A percentile compares a stretch with the other conserved stretches of the same genome.
phyloP scores from a whole-genome alignment of 1,140 invertebrate species.

The Macrobrachium rosenbergii region DNA sequence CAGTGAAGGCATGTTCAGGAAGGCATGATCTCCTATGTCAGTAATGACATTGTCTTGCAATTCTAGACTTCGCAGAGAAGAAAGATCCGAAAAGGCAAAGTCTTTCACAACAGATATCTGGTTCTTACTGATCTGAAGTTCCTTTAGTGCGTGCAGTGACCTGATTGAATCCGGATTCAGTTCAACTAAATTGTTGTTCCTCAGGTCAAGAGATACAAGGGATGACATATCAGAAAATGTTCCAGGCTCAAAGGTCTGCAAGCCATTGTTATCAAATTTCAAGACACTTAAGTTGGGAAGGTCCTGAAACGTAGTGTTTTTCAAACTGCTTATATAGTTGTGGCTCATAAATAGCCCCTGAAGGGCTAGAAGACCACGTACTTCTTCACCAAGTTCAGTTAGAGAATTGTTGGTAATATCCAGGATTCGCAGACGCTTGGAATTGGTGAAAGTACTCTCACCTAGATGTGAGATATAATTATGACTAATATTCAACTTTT shows the following conservation, averaged over 20 bases:
- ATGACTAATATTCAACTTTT: slow-evolving; percentile 55
- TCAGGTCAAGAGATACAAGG: slow-evolving; percentile 76
- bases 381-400: slow-evolving; percentile 50
- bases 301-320: slow-evolving; percentile 54
- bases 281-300: slow-evolving; percentile 64
- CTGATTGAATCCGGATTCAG: slow-evolving; percentile 52
- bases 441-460: slow-evolving; percentile 27
- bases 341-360: slow-evolving; percentile 81
- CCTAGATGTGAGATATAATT: slow-evolving; percentile 57
- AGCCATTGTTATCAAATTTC: slow-evolving; percentile 73
- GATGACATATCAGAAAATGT: slow-evolving; percentile 80
- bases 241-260: slow-evolving; percentile 79
- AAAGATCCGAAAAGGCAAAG: slow-evolving; percentile 77
- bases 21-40: slow-evolving; percentile 79
- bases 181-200: slow-evolving; percentile 71
- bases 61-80: slow-evolving; percentile 78
- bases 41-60: slow-evolving; percentile 83
- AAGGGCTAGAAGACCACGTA: slow-evolving; percentile 78
- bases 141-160: slow-evolving; percentile 38
- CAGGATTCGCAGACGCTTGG: slow-evolving; percentile 64
- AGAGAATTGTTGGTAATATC: slow-evolving; percentile 67
- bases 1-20: slow-evolving; percentile 82
- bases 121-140: slow-evolving; percentile 71
- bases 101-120: slow-evolving; percentile 76
- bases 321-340: slow-evolving; percentile 71